Base-by-base conservation (phyloP, 2,888 invertebrate genomes). In the Cryptus viduatorius region DNA sequence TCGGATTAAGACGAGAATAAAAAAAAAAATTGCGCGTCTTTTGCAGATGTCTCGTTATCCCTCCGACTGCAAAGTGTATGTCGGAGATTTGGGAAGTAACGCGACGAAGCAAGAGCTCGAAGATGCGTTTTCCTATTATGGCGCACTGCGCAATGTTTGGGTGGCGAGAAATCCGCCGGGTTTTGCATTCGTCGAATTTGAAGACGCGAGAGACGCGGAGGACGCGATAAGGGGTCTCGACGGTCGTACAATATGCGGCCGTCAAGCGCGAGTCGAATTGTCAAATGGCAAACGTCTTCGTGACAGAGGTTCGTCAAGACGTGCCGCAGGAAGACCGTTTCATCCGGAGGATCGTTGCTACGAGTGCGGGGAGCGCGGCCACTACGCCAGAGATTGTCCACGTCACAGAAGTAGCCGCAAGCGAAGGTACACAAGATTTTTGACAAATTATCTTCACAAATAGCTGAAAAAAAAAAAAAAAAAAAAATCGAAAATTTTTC, bases 81-180 rank as follows among this genome's bases (percentile, higher is more conserved):
- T 99, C 31, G 99, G 99, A 76, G 98, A 99, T 94, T 95, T 99
- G 92, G 98, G 98, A 67, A 97, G 96, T 91, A 97, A 96, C 90
- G 98, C 98, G 46, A 97, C 98, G 84, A 98, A 98, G 94, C 97
- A 98, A 90, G 98, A 98, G 94, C 95, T 98, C 79, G 98, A 99
- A 94, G 97, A 98, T 93, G 97, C 98, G 16, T 99, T 99, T 94
- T 96, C 97, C 83, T 97, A 98, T 90, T 99, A 98, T 92, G 99
- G 99, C 12, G 97, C 98, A 0, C 94, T 99, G 89, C 96, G 98
- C 90, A 98, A 98, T 94, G 98, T 99, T 65, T 99, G 99, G 99
- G 98, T 99, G n/a, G 99, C 99, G 0, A 95, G 98, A 89, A 98
- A 99, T 94, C 98, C 98, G 14, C 98, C 99, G 81, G 99, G 98